Conservation (phyloP, 2,113 vertebrate species). For the Calidris pugnax region DNA sequence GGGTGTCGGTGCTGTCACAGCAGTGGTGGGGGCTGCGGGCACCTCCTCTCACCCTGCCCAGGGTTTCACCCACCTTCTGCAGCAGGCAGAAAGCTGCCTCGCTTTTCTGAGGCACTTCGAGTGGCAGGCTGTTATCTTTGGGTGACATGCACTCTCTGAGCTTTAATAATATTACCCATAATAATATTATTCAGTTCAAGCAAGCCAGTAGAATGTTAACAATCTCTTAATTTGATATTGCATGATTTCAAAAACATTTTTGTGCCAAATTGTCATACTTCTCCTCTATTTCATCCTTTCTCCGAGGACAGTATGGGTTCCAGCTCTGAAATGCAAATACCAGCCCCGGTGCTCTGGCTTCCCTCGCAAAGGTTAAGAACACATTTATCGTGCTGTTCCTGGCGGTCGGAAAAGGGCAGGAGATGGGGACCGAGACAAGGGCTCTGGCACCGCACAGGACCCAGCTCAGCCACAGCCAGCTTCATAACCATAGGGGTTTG, state of each 20-base stretch:
- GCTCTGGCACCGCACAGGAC: neutral
- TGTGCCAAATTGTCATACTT: neutral
- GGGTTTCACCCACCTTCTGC: neutral
- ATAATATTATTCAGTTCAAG: neutral
- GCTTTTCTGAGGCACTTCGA: neutral
- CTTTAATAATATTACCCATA: neutral
- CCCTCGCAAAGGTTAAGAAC: neutral
- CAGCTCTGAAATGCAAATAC: neutral
- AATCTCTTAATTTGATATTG: neutral
- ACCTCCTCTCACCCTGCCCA: fast-evolving
- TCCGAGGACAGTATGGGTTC: neutral
- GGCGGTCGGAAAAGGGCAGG: neutral
- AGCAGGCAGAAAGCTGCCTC: neutral
- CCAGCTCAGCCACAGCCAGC: neutral
- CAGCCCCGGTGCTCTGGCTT: neutral
- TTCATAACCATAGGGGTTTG: neutral
- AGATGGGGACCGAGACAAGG: neutral
- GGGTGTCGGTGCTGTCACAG: fast-evolving
- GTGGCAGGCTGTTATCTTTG: neutral
- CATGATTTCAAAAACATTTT: neutral
- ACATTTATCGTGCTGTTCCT: neutral
- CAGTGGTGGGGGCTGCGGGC: fast-evolving
- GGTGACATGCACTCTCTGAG: neutral
- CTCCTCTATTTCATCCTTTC: neutral
- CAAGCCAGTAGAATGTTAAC: neutral